A percentile compares a stretch with the other conserved stretches of the same genome.
These are phyloP conservation scores for Candoia aspera DNA, from an alignment of 2,113 vertebrate species.

Conservation along the genomic window DNA sequence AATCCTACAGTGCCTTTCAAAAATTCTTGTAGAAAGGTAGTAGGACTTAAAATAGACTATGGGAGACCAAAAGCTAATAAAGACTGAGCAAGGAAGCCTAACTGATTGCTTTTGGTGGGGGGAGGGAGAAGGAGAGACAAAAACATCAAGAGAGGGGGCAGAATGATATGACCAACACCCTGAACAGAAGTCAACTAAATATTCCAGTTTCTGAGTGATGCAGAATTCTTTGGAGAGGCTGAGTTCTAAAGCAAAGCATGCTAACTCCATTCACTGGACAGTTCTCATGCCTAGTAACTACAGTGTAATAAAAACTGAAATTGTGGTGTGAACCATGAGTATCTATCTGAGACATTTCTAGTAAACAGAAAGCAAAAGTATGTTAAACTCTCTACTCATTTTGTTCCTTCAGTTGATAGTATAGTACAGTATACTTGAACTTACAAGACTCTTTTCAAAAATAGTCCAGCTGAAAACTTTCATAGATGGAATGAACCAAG, in stretches of 20 bases:
- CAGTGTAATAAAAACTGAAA: not conserved
- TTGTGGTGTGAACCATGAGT: not conserved
- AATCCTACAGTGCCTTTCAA: not conserved
- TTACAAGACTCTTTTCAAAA: not conserved
- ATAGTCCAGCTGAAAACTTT: not conserved
- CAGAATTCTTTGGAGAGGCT: not conserved
- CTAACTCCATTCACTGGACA: not conserved
- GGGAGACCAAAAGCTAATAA: not conserved
- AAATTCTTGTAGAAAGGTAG: not conserved
- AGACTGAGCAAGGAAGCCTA: not conserved
- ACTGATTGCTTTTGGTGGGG: not conserved
- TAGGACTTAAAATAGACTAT: not conserved
- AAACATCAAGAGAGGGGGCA: not conserved
- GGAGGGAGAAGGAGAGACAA: not conserved
- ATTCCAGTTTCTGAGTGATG: not conserved
- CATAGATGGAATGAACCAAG: not conserved
- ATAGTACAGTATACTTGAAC: not conserved
- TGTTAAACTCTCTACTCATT: not conserved
- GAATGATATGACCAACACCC: not conserved
- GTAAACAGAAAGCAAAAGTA: not conserved
- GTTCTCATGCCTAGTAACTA: not conserved
- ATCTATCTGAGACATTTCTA: not conserved
- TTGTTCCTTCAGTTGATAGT: not conserved
- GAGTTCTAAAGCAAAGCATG: not conserved
- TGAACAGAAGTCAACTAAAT: not conserved